phyloP scores from a whole-genome alignment of 2,797 vertebrate species.

The Clarias laeviceps region DNA sequence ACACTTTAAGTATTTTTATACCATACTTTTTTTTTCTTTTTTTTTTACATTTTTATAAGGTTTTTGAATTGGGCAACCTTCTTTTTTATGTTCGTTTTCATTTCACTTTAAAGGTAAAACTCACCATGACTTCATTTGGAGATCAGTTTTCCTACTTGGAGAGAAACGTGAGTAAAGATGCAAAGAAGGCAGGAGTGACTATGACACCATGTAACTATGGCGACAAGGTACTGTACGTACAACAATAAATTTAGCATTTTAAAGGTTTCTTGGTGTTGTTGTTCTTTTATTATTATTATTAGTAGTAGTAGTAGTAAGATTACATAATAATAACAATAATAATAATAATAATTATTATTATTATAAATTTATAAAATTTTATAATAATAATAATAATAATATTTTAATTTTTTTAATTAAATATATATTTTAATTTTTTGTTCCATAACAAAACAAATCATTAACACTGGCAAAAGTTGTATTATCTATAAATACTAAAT shows the following conservation, averaged over 20 bases:
- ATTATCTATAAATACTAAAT: neutral
- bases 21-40: too few species aligned
- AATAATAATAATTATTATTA: neutral
- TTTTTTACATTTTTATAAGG: neutral
- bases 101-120: neutral
- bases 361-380: neutral
- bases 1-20: too few species aligned
- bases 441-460: neutral
- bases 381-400: too few species aligned
- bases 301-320: too few species aligned
- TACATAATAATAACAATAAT: too few species aligned
- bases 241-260: neutral
- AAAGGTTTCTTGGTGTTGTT: neutral
- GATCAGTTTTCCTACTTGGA: conserved; percentile 16
- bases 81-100: neutral
- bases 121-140: neutral
- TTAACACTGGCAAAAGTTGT: neutral
- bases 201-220: conserved; percentile 13
- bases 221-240: conserved; percentile 5
- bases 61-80: neutral
- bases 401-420: too few species aligned
- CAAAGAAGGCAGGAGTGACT: neutral
- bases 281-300: neutral
- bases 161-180: neutral
- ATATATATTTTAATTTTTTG: neutral